A percentile compares a stretch with the other conserved stretches of the same genome.
Evolutionary conservation across 2,888 invertebrate genomes (phyloP).

Genomic region (Ceriagrion tenellum): DNA sequence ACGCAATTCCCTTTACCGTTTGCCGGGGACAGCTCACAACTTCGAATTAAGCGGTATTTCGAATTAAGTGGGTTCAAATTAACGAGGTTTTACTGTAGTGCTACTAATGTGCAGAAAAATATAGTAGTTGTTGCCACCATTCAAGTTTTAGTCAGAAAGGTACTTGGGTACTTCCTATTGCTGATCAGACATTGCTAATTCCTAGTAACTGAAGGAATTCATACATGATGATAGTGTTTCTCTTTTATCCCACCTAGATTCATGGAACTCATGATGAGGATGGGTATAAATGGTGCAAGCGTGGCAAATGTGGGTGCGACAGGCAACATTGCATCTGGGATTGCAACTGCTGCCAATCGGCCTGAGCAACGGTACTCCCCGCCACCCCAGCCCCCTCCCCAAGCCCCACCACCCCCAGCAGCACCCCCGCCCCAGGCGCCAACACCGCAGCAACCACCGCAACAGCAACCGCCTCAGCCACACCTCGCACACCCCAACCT

Average conservation of each 20-base stretch:
- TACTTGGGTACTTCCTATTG: no score
- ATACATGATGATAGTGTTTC: no score
- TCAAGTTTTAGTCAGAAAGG: no score
- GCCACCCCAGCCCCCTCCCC: slow-evolving; percentile 33
- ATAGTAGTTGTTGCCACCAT: no score
- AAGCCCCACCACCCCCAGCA: slow-evolving; percentile 70
- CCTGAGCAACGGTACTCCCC: slow-evolving; percentile 6
- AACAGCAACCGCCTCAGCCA: slow-evolving; percentile 70
- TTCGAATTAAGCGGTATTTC: no score
- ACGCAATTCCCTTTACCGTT: no score
- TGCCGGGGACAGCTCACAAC: no score
- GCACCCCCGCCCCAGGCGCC: slow-evolving; percentile 71
- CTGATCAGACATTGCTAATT: no score
- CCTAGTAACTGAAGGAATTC: not conserved
- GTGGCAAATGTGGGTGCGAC: slow-evolving; percentile 75
- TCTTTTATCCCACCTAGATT: slow-evolving; percentile 67
- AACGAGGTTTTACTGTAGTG: no score
- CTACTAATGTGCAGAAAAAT: no score
- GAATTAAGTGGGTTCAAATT: no score
- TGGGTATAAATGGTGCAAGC: slow-evolving; percentile 73
- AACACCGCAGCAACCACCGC: slow-evolving; percentile 71
- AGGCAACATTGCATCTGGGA: not conserved
- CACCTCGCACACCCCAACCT: slow-evolving; percentile 45
- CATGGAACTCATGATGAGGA: slow-evolving; percentile 73
- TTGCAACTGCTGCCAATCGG: not conserved